These are phyloP conservation scores for Carapus acus DNA, from an alignment of 2,797 vertebrate genomes.

Conservation along the genomic window DNA sequence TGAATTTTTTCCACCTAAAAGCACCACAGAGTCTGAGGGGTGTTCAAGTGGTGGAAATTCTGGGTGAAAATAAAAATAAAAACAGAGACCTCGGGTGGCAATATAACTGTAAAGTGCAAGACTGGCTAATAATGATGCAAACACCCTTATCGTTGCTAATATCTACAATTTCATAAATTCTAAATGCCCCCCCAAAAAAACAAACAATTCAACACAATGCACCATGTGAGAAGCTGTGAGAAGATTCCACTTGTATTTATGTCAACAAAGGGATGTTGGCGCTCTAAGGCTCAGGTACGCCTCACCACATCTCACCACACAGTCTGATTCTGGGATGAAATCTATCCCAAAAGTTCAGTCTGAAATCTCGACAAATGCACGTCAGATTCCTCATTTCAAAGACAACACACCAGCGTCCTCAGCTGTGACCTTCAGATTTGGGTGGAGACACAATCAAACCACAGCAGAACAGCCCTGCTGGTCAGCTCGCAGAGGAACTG, in stretches of 20 bases:
- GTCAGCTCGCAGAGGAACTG: conserved; percentile 17
- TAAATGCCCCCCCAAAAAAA: conserved; percentile 28
- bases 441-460: conserved; percentile 7
- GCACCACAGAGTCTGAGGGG: conserved; percentile 20
- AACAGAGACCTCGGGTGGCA: background rate
- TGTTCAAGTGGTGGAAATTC: background rate
- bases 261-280: conserved; percentile 29
- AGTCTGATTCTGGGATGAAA: conserved; percentile 22
- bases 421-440: too few relatives aligned
- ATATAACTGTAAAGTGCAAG: background rate
- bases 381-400: too few relatives aligned
- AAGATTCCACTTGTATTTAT: conserved; percentile 22
- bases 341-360: conserved; percentile 25
- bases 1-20: conserved; percentile 27
- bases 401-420: too few relatives aligned
- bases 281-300: conserved; percentile 45
- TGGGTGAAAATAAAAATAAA: too few relatives aligned
- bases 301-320: conserved; percentile 44
- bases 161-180: conserved; percentile 17
- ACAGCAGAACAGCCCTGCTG: conserved; percentile 12
- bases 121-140: conserved; percentile 10
- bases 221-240: conserved; percentile 37
- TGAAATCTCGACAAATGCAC: too few relatives aligned
- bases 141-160: conserved; percentile 28
- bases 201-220: conserved; percentile 28